Evolutionary conservation across 37 sponge, comb jelly and placozoan genomes (phyloP).

Genomic region (Eunapius fragilis): DNA sequence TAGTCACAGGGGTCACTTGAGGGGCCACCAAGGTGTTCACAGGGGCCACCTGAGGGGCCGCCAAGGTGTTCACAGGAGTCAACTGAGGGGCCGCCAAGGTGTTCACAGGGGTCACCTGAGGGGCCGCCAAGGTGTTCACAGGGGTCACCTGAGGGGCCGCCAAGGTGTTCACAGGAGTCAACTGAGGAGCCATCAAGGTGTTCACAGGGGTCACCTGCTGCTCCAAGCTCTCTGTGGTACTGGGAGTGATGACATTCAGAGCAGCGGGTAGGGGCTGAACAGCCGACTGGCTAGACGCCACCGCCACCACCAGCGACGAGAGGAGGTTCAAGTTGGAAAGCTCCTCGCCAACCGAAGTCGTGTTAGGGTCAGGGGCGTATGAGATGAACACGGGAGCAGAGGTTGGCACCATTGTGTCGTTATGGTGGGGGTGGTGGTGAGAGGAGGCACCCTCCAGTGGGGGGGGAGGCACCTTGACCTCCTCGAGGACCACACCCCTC

Average conservation of each 20-base stretch:
- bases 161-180: too few species aligned
- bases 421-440: not conserved
- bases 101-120: not conserved
- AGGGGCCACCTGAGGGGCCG: not conserved
- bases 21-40: too few species aligned
- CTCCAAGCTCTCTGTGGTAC: not conserved
- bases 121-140: too few species aligned
- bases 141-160: too few species aligned
- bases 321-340: constrained; percentile 68
- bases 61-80: too few species aligned
- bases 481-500: not conserved
- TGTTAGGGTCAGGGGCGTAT: not conserved
- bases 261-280: not conserved
- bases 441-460: not conserved
- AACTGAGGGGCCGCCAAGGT: too few species aligned
- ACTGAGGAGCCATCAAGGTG: not conserved
- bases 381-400: not conserved
- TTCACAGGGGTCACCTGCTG: not conserved
- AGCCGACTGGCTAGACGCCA: constrained; percentile 12
- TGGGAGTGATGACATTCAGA: not conserved
- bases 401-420: not conserved
- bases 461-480: too few species aligned
- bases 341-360: constrained; percentile 13
- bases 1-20: too few species aligned
- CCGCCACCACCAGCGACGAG: constrained; percentile 52